phyloP scores from a whole-genome alignment of 2,113 vertebrate genomes.

The Emydura subglobosa region DNA sequence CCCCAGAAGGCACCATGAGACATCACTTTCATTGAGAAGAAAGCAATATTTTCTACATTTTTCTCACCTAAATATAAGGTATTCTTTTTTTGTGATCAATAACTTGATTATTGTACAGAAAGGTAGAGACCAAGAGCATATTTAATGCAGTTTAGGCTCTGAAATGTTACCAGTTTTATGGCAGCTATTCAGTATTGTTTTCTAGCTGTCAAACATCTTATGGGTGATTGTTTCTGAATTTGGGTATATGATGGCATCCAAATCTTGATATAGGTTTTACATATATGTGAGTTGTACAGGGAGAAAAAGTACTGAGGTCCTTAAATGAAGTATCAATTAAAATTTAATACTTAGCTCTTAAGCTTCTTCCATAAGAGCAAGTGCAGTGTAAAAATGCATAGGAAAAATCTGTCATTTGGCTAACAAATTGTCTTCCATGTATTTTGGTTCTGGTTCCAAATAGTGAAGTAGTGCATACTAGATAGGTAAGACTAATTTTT shows the following conservation, averaged over 20 bases:
- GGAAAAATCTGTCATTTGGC: background rate
- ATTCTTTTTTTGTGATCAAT: rapidly evolving
- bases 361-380: rapidly evolving
- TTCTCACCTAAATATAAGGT: background rate
- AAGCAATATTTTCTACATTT: rapidly evolving
- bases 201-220: background rate
- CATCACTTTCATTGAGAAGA: background rate
- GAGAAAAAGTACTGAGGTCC: background rate
- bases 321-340: background rate
- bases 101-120: background rate
- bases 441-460: background rate
- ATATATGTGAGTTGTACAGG: rapidly evolving
- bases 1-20: background rate
- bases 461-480: background rate
- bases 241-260: background rate
- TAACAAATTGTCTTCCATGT: background rate
- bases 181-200: background rate
- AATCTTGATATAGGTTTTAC: rapidly evolving
- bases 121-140: background rate
- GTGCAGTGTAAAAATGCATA: background rate
- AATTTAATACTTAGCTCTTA: background rate
- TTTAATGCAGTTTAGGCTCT: background rate
- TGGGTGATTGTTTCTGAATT: background rate
- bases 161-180: rapidly evolving
- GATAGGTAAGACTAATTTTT: background rate